phyloP scores from a whole-genome alignment of 2,888 invertebrate species.

The Anoplius nigerrimus region DNA sequence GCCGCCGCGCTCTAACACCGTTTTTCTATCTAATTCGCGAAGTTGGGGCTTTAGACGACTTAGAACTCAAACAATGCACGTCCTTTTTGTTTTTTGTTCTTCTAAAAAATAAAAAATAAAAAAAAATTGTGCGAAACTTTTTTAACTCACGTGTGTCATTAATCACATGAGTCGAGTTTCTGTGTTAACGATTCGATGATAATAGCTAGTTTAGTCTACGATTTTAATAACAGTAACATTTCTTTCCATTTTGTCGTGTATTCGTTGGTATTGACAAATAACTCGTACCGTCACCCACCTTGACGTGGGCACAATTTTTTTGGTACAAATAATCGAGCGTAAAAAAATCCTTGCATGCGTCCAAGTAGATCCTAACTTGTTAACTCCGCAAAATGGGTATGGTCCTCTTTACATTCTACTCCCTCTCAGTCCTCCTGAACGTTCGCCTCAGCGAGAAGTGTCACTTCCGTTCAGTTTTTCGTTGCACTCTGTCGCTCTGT shows the following conservation, averaged over 20 bases:
- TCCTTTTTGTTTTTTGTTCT: slow-evolving; percentile 1
- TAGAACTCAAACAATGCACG: too few species aligned
- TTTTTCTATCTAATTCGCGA: neutral
- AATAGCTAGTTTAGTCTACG: too few species aligned
- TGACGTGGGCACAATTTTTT: neutral
- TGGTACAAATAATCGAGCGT: slow-evolving; percentile 63
- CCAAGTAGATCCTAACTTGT: slow-evolving; percentile 66
- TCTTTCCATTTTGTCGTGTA: neutral
- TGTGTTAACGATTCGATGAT: too few species aligned
- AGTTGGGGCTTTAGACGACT: too few species aligned
- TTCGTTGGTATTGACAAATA: neutral
- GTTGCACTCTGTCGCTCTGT: slow-evolving; percentile 27
- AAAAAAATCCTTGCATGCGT: slow-evolving; percentile 67
- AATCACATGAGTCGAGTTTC: too few species aligned
- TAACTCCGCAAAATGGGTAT: slow-evolving; percentile 57
- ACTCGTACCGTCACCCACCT: neutral
- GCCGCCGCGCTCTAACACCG: neutral
- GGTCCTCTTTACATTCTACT: slow-evolving; percentile 46
- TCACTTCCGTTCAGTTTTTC: slow-evolving; percentile 22
- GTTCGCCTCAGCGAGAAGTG: slow-evolving; percentile 36
- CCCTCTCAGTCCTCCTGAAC: slow-evolving; percentile 31
- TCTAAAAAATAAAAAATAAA: neutral
- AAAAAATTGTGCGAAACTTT: neutral
- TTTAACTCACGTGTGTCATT: neutral
- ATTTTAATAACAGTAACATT: neutral